Evolutionary conservation across 1,140 invertebrate genomes (phyloP), one percentile per base, ranked within the genome.

Genomic region (Brachystomella parvula): DNA sequence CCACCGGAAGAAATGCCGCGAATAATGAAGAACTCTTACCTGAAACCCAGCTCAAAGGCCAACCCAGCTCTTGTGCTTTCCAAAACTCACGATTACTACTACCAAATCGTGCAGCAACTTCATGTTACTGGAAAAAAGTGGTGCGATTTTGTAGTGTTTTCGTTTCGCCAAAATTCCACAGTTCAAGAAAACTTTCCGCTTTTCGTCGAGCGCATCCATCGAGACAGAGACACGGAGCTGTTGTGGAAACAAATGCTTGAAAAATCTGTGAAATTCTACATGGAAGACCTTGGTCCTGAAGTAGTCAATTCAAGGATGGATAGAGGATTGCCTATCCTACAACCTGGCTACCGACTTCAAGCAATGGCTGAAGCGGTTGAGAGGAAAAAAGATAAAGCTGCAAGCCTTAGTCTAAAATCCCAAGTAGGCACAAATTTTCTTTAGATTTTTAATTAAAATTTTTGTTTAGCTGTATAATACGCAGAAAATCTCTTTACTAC

Each of bases 141-240:
- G 67, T 75, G 75, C 66, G 74, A 77, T 70, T 74, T 76, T 69
- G 67, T 74, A 49, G 67, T 76, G 6, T 76, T 39, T 29, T 47
- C 63, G 19, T 21, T 30, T 2, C 44, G 47, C 0, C 24, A 29
- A 2, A 3, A 32, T 24, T 35, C 53, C 1, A 32, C 9, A 9
- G 62, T 56, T 15, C 49, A 67, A 24, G 1, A 26, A 26, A 26
- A 24, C 49, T 19, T 53, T 24, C 49, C 24, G 6, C 24, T 56
- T 29, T 31, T 64, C 24, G 33, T 60, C 3, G 30, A 68, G 17
- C 21, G 63, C 24, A 63, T 70, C 9, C n/a, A 44, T 17, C 47
- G 39, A 39, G 21, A 64, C 47, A 19, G 56, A n/a, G n/a, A 64
- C 1, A 59, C 66, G 0, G 29, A 29, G 30, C 28, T 1, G 15